These are phyloP conservation scores for Agelastica alni DNA, from an alignment of 2,888 invertebrate species.

Conservation along the genomic window DNA sequence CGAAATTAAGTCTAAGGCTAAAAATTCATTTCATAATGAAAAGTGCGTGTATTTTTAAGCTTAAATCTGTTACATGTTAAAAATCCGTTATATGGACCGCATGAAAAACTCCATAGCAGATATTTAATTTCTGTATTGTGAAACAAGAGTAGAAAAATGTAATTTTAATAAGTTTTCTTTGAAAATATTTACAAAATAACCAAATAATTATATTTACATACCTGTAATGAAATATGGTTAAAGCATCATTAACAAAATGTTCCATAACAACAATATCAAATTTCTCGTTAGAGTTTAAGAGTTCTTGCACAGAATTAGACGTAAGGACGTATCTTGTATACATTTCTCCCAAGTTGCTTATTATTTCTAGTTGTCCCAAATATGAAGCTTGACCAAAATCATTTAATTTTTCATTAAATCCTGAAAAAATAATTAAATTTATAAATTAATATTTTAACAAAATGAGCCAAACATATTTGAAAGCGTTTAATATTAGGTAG, in stretches of 20 bases:
- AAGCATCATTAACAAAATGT: conserved; percentile 44
- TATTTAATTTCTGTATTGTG: too few species aligned
- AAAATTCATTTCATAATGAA: too few species aligned
- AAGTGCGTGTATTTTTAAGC: too few species aligned
- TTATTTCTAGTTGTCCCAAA: conserved; percentile 12
- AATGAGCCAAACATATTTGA: too few species aligned
- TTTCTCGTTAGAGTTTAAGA: conserved; percentile 39
- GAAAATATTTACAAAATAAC: too few species aligned
- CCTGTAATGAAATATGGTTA: conserved; percentile 19
- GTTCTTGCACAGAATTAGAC: conserved; percentile 38
- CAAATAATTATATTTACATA: neutral
- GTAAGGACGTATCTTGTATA: conserved; percentile 25
- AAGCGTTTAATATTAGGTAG: too few species aligned
- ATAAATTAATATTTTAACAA: neutral
- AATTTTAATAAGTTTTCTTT: too few species aligned
- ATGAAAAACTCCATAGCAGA: too few species aligned
- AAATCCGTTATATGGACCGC: too few species aligned
- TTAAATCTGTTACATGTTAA: too few species aligned
- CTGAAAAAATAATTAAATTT: conserved; percentile 8
- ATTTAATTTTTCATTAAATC: neutral
- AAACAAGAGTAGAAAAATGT: too few species aligned
- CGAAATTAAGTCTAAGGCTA: too few species aligned
- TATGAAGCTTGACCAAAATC: conserved; percentile 14
- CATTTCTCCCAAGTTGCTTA: conserved; percentile 1
- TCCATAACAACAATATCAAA: conserved; percentile 48